Evolutionary conservation across 2,113 vertebrate genomes (phyloP).

Genomic region (Vicugna pacos): DNA sequence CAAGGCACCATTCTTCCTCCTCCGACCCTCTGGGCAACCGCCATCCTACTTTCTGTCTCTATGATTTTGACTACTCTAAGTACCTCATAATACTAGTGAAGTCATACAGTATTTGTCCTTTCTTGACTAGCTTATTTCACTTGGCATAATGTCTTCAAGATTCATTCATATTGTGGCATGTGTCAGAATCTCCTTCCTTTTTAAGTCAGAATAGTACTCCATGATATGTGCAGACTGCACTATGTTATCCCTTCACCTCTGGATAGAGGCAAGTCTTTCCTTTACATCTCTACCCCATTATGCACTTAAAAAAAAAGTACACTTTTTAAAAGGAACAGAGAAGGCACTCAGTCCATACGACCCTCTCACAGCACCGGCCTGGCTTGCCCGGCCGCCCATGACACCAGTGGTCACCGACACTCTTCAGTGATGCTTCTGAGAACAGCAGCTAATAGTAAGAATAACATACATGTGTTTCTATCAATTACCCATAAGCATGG

Average conservation of each 20-base stretch:
- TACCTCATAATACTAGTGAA: neutral
- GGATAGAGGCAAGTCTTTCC: neutral
- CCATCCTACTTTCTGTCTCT: neutral
- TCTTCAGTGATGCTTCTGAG: neutral
- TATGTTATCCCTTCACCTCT: neutral
- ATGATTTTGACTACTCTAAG: neutral
- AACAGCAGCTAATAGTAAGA: neutral
- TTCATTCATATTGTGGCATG: neutral
- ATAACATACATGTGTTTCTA: neutral
- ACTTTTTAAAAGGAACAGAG: neutral
- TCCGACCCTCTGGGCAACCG: neutral
- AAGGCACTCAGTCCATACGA: neutral
- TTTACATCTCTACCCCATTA: neutral
- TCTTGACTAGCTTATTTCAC: neutral
- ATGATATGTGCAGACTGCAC: neutral
- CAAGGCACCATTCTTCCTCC: neutral
- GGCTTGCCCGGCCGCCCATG: neutral
- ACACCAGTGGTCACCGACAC: neutral
- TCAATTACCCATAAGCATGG: neutral
- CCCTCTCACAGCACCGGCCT: neutral
- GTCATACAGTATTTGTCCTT: neutral
- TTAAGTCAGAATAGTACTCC: neutral
- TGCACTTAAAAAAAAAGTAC: neutral
- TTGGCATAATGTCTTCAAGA: neutral
- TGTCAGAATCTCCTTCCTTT: neutral